Conservation (phyloP, 1,140 invertebrate species). For the Megalonaias nervosa region DNA sequence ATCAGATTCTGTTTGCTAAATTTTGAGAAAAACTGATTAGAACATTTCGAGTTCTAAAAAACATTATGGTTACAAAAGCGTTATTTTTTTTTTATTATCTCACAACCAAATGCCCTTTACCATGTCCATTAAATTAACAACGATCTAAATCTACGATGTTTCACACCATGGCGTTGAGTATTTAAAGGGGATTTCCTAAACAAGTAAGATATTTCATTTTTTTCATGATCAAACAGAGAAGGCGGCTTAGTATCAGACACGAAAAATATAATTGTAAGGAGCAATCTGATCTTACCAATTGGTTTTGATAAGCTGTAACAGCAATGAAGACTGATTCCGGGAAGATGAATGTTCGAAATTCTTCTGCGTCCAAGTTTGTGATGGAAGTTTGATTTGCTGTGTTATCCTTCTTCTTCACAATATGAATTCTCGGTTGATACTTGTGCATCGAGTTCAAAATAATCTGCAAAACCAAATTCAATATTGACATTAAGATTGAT, state of each 20-base stretch:
- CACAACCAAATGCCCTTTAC: too few relatives aligned
- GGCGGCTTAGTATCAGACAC: neutral
- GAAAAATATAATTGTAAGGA: neutral
- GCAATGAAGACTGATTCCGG: conserved; percentile 99
- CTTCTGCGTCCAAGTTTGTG: conserved; percentile 80
- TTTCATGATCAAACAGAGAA: neutral
- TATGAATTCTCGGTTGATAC: conserved; percentile 96
- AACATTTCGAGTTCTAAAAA: too few relatives aligned
- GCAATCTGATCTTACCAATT: conserved; percentile 81
- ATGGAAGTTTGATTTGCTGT: conserved; percentile 73
- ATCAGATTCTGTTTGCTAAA: too few relatives aligned
- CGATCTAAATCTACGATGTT: too few relatives aligned
- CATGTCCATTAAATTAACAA: too few relatives aligned
- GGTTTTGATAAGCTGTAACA: conserved; percentile 99
- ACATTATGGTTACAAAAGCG: too few relatives aligned
- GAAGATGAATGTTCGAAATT: conserved; percentile 92
- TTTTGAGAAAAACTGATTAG: too few relatives aligned
- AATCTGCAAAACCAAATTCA: conserved; percentile 78
- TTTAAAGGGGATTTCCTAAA: too few relatives aligned
- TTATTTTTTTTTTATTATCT: too few relatives aligned
- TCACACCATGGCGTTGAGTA: too few relatives aligned
- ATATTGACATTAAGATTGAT: too few relatives aligned
- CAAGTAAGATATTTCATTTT: too few relatives aligned
- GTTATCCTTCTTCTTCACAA: conserved; percentile 76
- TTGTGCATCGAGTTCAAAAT: conserved; percentile 99